Percentiles rank a stretch among this genome's conserved stretches.
phyloP scores from a whole-genome alignment of 2,797 vertebrate species.

The Apogon hyalosoma region DNA sequence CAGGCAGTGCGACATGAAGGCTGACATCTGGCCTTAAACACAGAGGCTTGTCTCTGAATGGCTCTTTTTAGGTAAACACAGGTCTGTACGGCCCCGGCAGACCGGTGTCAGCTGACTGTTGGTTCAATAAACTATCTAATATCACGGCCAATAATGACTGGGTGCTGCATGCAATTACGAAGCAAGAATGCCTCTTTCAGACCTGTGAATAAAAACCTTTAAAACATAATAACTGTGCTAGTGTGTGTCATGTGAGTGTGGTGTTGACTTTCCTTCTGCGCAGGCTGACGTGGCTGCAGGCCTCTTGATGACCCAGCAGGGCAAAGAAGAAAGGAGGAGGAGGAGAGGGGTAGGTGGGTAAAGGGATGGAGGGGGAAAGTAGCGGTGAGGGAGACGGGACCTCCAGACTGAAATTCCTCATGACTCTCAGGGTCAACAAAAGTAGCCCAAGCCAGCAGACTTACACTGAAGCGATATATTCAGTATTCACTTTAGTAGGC shows the following conservation, averaged over 20 bases:
- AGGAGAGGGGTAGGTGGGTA: slow-evolving; percentile 18
- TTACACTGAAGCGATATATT: slow-evolving; percentile 64
- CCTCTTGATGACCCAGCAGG: slow-evolving; percentile 42
- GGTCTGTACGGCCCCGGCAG: slow-evolving; percentile 44
- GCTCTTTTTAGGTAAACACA: slow-evolving; percentile 65
- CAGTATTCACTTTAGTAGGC: slow-evolving; percentile 29
- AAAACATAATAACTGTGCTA: slow-evolving; percentile 57
- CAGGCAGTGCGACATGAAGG: slow-evolving; percentile 15
- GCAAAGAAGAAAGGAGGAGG: slow-evolving; percentile 35
- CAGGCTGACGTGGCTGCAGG: slow-evolving; percentile 72
- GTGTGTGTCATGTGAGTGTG: slow-evolving; percentile 37
- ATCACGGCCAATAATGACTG: slow-evolving; percentile 63
- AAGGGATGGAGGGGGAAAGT: slow-evolving; percentile 18
- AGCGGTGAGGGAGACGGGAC: slow-evolving; percentile 22
- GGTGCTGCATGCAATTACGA: slow-evolving; percentile 53
- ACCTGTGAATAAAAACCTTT: slow-evolving; percentile 30
- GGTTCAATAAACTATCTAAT: slow-evolving; percentile 77
- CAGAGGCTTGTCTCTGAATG: slow-evolving; percentile 44
- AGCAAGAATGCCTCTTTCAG: slow-evolving; percentile 65
- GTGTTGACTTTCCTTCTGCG: slow-evolving; percentile 33
- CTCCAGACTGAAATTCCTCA: slow-evolving; percentile 76
- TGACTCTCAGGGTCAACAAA: slow-evolving; percentile 76
- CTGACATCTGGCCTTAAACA: slow-evolving; percentile 65
- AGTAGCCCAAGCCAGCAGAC: slow-evolving; percentile 1
- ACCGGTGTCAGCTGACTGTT: slow-evolving; percentile 59